These are phyloP conservation scores for Andinoacara biseriatus DNA, from an alignment of 2,113 vertebrate species.

Conservation along the genomic window DNA sequence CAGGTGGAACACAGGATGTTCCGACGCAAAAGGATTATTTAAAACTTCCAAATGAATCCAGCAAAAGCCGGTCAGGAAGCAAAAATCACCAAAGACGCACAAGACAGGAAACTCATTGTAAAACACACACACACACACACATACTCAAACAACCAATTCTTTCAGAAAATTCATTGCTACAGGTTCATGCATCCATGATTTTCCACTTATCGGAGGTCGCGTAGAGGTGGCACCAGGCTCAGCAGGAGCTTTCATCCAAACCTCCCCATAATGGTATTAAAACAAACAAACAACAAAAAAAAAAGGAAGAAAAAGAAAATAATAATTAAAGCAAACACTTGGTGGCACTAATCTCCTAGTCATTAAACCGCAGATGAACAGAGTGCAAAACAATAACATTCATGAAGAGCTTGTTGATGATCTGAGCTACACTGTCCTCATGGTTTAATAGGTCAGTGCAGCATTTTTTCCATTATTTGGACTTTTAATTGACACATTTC, in stretches of 20 bases:
- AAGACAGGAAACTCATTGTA: not conserved
- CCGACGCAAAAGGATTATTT: not conserved
- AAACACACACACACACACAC: not conserved
- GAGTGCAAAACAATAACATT: fast-evolving
- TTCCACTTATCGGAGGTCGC: no score
- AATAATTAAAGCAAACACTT: not conserved
- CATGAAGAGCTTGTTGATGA: not conserved
- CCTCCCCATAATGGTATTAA: no score
- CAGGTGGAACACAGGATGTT: not conserved
- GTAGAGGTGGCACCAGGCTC: no score
- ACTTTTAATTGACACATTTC: not conserved
- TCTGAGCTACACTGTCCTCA: fast-evolving
- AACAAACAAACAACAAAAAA: not conserved
- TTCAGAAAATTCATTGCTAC: fast-evolving
- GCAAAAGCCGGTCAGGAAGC: not conserved
- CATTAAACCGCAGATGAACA: not conserved
- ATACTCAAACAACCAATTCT: not conserved
- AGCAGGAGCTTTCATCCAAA: no score
- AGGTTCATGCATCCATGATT: no score
- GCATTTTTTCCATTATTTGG: not conserved
- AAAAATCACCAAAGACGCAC: not conserved
- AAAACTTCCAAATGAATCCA: not conserved
- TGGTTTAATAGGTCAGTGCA: not conserved
- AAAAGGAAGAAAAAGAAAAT: not conserved
- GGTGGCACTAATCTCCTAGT: not conserved